Conservation (phyloP, 2,113 vertebrate genomes). For the Sinocyclocheilus anophthalmus region DNA sequence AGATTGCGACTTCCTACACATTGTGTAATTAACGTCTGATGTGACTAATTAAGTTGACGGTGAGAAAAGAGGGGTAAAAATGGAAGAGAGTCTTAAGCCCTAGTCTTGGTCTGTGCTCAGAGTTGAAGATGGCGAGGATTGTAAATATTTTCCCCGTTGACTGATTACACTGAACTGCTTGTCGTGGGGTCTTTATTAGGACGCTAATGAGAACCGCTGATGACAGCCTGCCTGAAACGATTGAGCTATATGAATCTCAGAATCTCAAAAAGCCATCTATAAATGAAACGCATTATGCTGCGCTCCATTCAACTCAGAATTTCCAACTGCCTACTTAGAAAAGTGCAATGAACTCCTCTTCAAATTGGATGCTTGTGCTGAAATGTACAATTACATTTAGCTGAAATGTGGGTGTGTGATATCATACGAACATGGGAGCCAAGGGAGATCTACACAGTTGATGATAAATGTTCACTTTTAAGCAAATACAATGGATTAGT, state of each 20-base stretch:
- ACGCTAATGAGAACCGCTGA: slow-evolving; percentile 27
- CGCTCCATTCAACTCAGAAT: not conserved
- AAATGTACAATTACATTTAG: not conserved
- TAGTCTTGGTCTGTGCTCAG: slow-evolving; percentile 59
- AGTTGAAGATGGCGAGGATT: slow-evolving; percentile 49
- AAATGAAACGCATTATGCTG: slow-evolving; percentile 8
- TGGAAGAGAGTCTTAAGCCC: slow-evolving; percentile 45
- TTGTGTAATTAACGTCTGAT: slow-evolving; percentile 80
- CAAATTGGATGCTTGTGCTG: not conserved
- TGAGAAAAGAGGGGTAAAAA: slow-evolving; percentile 62
- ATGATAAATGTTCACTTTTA: not conserved
- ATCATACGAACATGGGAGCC: not conserved
- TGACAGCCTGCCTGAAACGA: slow-evolving; percentile 9
- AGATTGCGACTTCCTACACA: slow-evolving; percentile 80
- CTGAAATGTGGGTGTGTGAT: not conserved
- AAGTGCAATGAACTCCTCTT: slow-evolving; percentile 2
- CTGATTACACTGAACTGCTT: slow-evolving; percentile 65
- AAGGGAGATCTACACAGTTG: not conserved
- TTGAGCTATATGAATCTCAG: not conserved
- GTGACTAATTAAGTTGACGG: slow-evolving; percentile 80
- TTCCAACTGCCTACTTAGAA: not conserved
- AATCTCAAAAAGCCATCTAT: not conserved
- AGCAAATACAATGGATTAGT: not conserved
- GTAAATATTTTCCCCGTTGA: slow-evolving; percentile 75
- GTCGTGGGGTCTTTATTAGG: slow-evolving; percentile 2